Conservation (phyloP, 2,888 invertebrate genomes). For the Orthosia cruda region DNA sequence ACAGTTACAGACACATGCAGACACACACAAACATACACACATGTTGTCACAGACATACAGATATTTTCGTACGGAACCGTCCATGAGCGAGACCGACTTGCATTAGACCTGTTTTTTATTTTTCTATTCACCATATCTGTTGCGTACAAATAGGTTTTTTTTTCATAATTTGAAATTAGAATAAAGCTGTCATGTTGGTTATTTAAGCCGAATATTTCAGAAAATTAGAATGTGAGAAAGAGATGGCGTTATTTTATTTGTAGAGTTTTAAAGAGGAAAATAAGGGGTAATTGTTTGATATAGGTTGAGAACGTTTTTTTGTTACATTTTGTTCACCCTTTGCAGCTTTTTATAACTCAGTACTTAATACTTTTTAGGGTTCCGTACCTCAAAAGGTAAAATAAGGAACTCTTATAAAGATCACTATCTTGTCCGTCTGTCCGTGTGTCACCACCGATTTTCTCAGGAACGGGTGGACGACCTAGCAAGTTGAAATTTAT, state of each 20-base stretch:
- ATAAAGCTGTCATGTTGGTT: constrained; percentile 32
- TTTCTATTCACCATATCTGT: constrained; percentile 44
- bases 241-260: constrained; percentile 17
- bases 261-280: background rate
- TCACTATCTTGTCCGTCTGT: too few species aligned
- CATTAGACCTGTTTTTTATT: background rate
- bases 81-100: background rate
- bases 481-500: too few species aligned
- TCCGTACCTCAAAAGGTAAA: too few species aligned
- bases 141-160: constrained; percentile 56
- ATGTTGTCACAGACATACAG: too few species aligned
- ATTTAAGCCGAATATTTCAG: constrained; percentile 24
- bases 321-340: constrained; percentile 6
- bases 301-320: background rate
- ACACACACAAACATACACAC: too few species aligned
- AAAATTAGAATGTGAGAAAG: background rate
- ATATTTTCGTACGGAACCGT: background rate
- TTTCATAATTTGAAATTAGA: constrained; percentile 52
- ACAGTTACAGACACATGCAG: too few species aligned
- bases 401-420: too few species aligned
- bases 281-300: constrained; percentile 2
- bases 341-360: background rate
- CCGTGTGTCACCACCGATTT: too few species aligned
- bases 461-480: too few species aligned
- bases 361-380: too few species aligned